phyloP scores from a whole-genome alignment of 2,113 vertebrate genomes.

The Eolophus roseicapilla region DNA sequence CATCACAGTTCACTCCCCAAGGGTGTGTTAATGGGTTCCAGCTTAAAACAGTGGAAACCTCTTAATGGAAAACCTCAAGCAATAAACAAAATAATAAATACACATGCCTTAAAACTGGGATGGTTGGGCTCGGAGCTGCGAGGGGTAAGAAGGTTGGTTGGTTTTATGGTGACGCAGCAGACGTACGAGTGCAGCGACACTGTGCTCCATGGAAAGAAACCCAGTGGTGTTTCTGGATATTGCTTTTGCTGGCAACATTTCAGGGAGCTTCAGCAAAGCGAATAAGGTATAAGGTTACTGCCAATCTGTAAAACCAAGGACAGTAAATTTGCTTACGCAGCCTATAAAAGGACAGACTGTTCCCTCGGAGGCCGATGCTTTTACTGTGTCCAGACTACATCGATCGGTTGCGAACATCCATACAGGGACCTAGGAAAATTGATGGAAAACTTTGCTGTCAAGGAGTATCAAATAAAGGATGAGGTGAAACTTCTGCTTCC shows the following conservation, averaged over 20 bases:
- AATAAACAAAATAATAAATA: neutral
- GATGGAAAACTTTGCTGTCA: neutral
- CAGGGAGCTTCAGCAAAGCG: conserved; percentile 38
- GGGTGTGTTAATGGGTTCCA: neutral
- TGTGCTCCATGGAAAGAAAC: neutral
- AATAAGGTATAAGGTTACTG: conserved; percentile 36
- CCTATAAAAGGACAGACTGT: conserved; percentile 11
- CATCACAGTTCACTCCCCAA: neutral
- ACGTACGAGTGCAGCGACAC: fast-evolving
- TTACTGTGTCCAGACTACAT: neutral
- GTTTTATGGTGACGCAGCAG: neutral
- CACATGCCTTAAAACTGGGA: neutral
- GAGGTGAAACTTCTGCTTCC: neutral
- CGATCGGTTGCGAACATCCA: neutral
- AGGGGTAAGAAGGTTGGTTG: neutral
- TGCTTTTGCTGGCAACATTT: neutral
- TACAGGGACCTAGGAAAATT: neutral
- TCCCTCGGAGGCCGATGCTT: neutral
- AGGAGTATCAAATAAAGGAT: neutral
- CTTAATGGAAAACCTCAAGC: neutral
- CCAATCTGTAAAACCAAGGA: conserved; percentile 27
- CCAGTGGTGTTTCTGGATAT: neutral
- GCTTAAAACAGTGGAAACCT: neutral
- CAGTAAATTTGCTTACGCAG: conserved; percentile 1
- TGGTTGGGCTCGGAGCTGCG: neutral